These are phyloP conservation scores for Pristiophorus japonicus DNA, from an alignment of 2,113 vertebrate genomes.

Conservation along the genomic window DNA sequence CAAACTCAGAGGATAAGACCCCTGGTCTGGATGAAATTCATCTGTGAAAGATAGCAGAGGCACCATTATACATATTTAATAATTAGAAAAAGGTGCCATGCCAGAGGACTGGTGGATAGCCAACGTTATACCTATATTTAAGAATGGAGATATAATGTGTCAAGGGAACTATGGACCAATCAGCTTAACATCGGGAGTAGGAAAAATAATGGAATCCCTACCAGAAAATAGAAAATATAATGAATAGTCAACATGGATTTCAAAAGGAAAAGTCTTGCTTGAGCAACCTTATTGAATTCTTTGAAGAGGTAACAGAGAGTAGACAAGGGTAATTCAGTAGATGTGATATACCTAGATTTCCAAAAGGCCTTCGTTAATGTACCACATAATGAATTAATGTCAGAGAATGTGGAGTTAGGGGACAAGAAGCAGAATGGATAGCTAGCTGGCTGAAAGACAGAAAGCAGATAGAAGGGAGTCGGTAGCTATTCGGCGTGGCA, in stretches of 20 bases:
- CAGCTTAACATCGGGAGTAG: not conserved
- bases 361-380: not conserved
- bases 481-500: not conserved
- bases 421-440: not conserved
- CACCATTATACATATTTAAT: too few species aligned
- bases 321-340: not conserved
- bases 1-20: too few species aligned
- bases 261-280: not conserved
- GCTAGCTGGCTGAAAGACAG: not conserved
- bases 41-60: too few species aligned
- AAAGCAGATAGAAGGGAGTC: not conserved
- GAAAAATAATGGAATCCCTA: not conserved
- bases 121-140: not conserved
- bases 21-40: too few species aligned
- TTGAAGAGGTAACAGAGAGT: not conserved
- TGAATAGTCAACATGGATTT: not conserved
- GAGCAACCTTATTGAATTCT: not conserved
- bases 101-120: not conserved
- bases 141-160: not conserved
- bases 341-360: not conserved
- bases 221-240: not conserved
- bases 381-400: not conserved
- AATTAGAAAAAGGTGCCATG: too few species aligned
- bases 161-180: too few species aligned
- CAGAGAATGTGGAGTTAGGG: too few species aligned